Evolutionary conservation across 1,140 invertebrate genomes (phyloP), one percentile per base, ranked within the genome.

Genomic region (Scaptomyza pallida): DNA sequence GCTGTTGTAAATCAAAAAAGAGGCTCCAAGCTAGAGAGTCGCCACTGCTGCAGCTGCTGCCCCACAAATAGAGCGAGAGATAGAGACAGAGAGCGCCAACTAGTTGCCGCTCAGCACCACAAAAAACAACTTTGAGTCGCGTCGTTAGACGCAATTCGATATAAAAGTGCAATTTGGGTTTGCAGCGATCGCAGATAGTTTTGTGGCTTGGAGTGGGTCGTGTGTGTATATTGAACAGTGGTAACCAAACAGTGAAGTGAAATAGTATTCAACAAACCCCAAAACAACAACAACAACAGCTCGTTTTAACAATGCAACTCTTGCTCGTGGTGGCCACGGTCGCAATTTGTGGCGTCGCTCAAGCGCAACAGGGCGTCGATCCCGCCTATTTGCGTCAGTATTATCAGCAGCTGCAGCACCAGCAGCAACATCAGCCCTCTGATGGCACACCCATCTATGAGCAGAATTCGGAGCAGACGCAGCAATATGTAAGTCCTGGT

Each of bases 401-500:
- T 68, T 91, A 91, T 44, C 90, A 91, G 50, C 90, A 91, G 51
- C 47, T 91, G 68, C 78, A 89, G 8, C 80, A 83, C 13, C 73
- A 89, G 37, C 79, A 81, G 41, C 78, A 89, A 30, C 80, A 81
- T 12, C 74, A 74, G n/a, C 64, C 65, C 43, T 51, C 45, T 10
- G 89, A 91, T 19, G 88, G 80, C 48, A 91, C 90, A 43, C 90
- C 90, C 65, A 91, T 91, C 44, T 91, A 83, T 16, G 90, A 91
- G 78, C 90, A 89, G 54, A 91, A 91, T 43, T 90, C 90, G 12
- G 90, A 91, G 61, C 90, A 90, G 69, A 61, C 83, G 23, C 90
- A 91, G 57, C 90, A 91, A 52, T 91, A 91, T 50, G 85, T 88
- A 30, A 75, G 43, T n/a, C 63, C 81, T 5, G 90, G 90, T 2